Evolutionary conservation across 35 echinoderm and acorn worm genomes (phyloP), one percentile per base, ranked within the genome.

Genomic region (Apostichopus californicus): DNA sequence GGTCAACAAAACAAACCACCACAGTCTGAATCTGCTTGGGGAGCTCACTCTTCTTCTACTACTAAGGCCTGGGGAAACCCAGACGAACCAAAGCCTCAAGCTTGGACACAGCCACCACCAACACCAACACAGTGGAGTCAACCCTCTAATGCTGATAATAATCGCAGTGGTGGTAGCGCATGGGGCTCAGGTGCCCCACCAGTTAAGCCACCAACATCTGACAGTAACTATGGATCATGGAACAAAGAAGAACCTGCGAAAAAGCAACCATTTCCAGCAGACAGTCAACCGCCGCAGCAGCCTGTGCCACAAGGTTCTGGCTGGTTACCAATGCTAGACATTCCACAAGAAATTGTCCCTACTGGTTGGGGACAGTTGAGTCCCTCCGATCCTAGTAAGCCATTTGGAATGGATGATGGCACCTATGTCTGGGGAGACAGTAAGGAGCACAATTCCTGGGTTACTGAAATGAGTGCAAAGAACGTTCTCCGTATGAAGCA

Each of bases 401-500:
- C 86, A 25, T 86, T 90, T 55, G 72, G 90, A 56, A 87, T 92
- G 13, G 97, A 99, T 78, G 95, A 99, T 96, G 97, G 97, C 18
- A 99, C 97, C 25, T 94, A 92, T 77, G 93, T 94, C 57, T 99
- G 97, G 97, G 97, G 97, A 56, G 95, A 99, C 80, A 90, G 91
- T 57, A 92, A 53, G 55, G 95, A 99, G 78, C 97, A 99, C 92
- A 99, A 99, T 80, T 57, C 84, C 18, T 89, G 94, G 80, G 78
- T 98, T 22, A 85, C 92, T 46, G 72, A 91, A 79, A 91, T 91
- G 89, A 91, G 89, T 79, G 77, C 89, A 21, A 91, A 91, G 59
- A 91, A 91, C 78, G 89, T 79, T 78, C 77, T 91, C 53, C 71
- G 89, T 78, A 91, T 91, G 89, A 91, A 91, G 89, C 89, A 91